Evolutionary conservation across 1,140 invertebrate genomes (phyloP).

Genomic region (Cryptotermes secundus): DNA sequence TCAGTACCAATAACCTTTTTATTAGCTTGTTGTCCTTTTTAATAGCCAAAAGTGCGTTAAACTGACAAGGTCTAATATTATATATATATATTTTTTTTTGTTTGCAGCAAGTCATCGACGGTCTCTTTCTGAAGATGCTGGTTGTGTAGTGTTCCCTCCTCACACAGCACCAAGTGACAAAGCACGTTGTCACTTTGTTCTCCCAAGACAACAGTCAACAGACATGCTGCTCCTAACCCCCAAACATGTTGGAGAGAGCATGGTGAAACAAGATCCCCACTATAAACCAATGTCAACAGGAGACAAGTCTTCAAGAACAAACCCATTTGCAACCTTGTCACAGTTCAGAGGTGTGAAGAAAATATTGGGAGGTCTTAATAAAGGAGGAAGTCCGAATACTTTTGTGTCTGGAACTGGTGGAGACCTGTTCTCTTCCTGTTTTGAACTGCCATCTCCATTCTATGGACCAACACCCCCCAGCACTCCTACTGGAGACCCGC

Average conservation of each 20-base stretch:
- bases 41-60: too few relatives aligned
- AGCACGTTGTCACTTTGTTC: slow-evolving; percentile 66
- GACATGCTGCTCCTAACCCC: slow-evolving; percentile 51
- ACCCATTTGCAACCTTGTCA: slow-evolving; percentile 69
- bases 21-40: too few relatives aligned
- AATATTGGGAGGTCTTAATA: slow-evolving; percentile 60
- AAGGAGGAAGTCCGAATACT: slow-evolving; percentile 44
- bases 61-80: too few relatives aligned
- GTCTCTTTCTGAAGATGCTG: slow-evolving; percentile 68
- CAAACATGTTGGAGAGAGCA: slow-evolving; percentile 68
- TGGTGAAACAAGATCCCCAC: slow-evolving; percentile 77
- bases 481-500: slow-evolving; percentile 32
- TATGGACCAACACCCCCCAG: slow-evolving; percentile 33
- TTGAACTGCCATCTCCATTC: slow-evolving; percentile 65
- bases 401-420: slow-evolving; percentile 48
- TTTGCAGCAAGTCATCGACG: slow-evolving; percentile 60
- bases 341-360: slow-evolving; percentile 73
- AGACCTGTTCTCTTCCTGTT: slow-evolving; percentile 71
- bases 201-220: slow-evolving; percentile 39
- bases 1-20: too few relatives aligned
- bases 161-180: slow-evolving; percentile 65
- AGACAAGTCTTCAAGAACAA: slow-evolving; percentile 49
- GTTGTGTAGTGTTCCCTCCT: slow-evolving; percentile 53
- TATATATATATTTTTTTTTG: not conserved
- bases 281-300: slow-evolving; percentile 64